Conservation (phyloP, 2,797 vertebrate species). For the Pelodytes ibericus region DNA sequence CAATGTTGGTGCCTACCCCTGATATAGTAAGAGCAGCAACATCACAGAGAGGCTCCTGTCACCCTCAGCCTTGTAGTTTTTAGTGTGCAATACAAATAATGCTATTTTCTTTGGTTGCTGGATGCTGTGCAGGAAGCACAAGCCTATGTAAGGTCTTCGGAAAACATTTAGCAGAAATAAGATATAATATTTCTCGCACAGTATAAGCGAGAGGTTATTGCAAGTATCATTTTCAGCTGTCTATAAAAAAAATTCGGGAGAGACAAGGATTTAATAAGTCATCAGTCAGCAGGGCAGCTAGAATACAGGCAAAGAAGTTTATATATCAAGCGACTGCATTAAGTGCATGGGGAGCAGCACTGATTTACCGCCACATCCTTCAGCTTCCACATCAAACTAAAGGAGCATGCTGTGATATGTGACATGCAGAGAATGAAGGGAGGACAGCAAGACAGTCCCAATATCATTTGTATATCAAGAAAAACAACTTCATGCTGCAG, state of each 20-base stretch:
- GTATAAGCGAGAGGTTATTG: slow-evolving; percentile 47
- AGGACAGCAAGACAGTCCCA: slow-evolving; percentile 32
- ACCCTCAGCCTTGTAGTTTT: background rate
- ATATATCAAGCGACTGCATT: slow-evolving; percentile 53
- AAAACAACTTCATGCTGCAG: slow-evolving; percentile 17
- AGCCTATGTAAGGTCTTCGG: slow-evolving; percentile 11
- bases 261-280: slow-evolving; percentile 56
- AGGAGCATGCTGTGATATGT: slow-evolving; percentile 52
- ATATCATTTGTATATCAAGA: slow-evolving; percentile 47
- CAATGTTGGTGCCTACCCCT: no score
- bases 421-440: slow-evolving; percentile 33
- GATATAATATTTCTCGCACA: slow-evolving; percentile 42
- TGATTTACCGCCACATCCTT: slow-evolving; percentile 52
- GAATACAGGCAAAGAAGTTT: slow-evolving; percentile 49
- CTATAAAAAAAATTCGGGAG: slow-evolving; percentile 43
- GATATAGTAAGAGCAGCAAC: no score
- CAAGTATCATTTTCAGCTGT: slow-evolving; percentile 53
- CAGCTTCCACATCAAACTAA: slow-evolving; percentile 50
- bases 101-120: background rate
- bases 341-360: slow-evolving; percentile 38
- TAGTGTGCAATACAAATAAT: background rate
- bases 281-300: slow-evolving; percentile 53
- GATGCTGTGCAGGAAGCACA: background rate
- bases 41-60: background rate
- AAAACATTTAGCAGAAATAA: slow-evolving; percentile 39